A percentile compares a stretch with the other conserved stretches of the same genome.
These are phyloP conservation scores for Diplodus puntazzo DNA, from an alignment of 2,797 vertebrate species.

Conservation along the genomic window DNA sequence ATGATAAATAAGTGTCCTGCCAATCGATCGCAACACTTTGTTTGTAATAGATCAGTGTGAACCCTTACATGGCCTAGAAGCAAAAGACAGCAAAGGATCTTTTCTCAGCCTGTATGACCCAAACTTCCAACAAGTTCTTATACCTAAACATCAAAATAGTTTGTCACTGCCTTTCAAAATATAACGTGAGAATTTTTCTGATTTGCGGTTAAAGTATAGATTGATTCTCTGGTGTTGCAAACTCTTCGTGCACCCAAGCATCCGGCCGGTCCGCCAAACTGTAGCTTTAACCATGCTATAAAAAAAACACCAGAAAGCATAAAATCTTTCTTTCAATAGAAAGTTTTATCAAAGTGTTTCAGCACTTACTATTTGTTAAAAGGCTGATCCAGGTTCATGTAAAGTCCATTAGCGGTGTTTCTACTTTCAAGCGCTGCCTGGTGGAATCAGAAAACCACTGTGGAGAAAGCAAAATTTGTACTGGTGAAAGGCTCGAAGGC, in stretches of 20 bases:
- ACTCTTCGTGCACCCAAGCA: no score
- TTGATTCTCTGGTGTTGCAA: no score
- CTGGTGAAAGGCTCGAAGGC: neutral
- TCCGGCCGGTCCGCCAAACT: no score
- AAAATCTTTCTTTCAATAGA: neutral
- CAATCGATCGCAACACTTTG: neutral
- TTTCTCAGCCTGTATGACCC: neutral
- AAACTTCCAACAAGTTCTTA: neutral
- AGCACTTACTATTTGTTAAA: neutral
- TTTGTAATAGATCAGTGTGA: neutral
- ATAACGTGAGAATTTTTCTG: neutral
- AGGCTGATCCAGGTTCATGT: neutral
- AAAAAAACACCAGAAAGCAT: no score
- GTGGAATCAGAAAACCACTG: neutral
- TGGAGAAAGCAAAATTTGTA: neutral
- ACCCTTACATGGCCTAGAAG: neutral
- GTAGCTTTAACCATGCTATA: no score
- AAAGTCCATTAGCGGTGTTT: no score
- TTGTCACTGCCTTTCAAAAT: neutral
- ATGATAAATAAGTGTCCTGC: neutral
- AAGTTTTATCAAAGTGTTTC: neutral
- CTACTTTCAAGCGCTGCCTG: neutral
- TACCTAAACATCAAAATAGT: neutral
- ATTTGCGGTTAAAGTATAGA: neutral
- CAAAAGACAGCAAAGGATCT: neutral